A percentile compares a stretch with the other conserved stretches of the same genome.
Evolutionary conservation across 2,888 invertebrate genomes (phyloP).

Genomic region (Osmoderma eremita): DNA sequence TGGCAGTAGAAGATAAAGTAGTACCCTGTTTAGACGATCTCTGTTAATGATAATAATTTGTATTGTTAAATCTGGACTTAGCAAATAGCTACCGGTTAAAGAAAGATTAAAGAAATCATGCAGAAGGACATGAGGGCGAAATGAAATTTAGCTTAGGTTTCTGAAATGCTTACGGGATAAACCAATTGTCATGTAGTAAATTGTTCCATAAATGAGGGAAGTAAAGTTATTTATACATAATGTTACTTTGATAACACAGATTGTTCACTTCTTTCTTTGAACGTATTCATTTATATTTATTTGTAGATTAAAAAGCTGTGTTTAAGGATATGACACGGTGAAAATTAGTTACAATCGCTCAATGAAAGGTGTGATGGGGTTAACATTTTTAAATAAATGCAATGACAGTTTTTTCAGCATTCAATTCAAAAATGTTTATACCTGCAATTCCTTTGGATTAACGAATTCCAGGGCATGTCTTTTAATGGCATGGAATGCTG

Average conservation of each 20-base stretch:
- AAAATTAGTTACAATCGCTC: too few species aligned
- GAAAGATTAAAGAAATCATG: slow-evolving; percentile 22
- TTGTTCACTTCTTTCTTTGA: too few species aligned
- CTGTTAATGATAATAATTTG: slow-evolving; percentile 62
- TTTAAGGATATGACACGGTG: too few species aligned
- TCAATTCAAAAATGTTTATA: slow-evolving; percentile 56
- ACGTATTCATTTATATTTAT: too few species aligned
- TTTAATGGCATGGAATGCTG: slow-evolving; percentile 96
- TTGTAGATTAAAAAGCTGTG: too few species aligned
- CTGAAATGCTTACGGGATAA: background rate
- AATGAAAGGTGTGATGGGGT: too few species aligned
- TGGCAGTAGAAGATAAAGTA: slow-evolving; percentile 62
- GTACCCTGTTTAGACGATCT: slow-evolving; percentile 67
- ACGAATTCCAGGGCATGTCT: slow-evolving; percentile 92
- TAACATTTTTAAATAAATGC: too few species aligned
- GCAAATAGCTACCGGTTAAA: slow-evolving; percentile 12
- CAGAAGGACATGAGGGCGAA: background rate
- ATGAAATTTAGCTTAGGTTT: slow-evolving; percentile 38
- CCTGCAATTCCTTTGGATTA: slow-evolving; percentile 90
- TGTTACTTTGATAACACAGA: too few species aligned
- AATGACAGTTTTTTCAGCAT: too few species aligned
- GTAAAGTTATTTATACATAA: too few species aligned
- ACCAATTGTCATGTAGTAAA: background rate
- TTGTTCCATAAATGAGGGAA: background rate
- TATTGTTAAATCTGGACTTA: slow-evolving; percentile 34